Conservation (phyloP, 2,888 invertebrate species). For the Xylophagus ater region DNA sequence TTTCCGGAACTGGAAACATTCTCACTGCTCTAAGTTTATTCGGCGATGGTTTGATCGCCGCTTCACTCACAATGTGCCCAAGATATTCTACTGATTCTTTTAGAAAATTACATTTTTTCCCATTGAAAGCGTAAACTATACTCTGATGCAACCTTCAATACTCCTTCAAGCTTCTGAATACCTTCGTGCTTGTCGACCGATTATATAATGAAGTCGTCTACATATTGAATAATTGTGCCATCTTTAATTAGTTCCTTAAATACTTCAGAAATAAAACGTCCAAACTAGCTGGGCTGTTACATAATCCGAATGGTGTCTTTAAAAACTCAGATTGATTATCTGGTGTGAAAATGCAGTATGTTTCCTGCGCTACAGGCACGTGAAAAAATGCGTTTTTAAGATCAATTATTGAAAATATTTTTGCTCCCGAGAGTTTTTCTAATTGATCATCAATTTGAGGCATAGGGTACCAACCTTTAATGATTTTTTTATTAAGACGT, state of each 20-base stretch:
- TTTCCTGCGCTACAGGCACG: not conserved
- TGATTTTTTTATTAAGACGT: too few relatives aligned
- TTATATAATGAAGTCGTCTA: slow-evolving; percentile 10
- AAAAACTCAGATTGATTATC: slow-evolving; percentile 24
- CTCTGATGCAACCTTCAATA: not conserved
- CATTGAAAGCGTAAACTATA: not conserved
- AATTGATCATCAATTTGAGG: slow-evolving; percentile 31
- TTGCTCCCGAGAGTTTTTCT: too few relatives aligned
- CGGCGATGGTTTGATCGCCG: slow-evolving; percentile 16
- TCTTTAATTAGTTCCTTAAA: slow-evolving; percentile 1
- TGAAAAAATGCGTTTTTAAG: slow-evolving; percentile 9
- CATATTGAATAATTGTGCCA: not conserved
- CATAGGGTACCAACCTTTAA: slow-evolving; percentile 25
- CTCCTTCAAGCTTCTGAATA: not conserved
- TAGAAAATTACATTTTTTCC: slow-evolving; percentile 1
- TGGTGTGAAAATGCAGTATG: slow-evolving; percentile 21
- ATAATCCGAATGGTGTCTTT: slow-evolving; percentile 22
- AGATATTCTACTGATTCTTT: slow-evolving; percentile 17
- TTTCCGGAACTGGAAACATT: slow-evolving; percentile 21
- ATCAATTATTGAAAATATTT: too few relatives aligned
- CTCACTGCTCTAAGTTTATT: slow-evolving; percentile 3
- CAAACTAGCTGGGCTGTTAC: slow-evolving; percentile 18
- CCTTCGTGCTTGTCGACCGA: slow-evolving; percentile 3
- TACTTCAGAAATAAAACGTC: slow-evolving; percentile 1
- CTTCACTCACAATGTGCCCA: slow-evolving; percentile 19